These are phyloP conservation scores for Ailurus styani DNA, from an alignment of 2,113 vertebrate genomes.

Conservation along the genomic window DNA sequence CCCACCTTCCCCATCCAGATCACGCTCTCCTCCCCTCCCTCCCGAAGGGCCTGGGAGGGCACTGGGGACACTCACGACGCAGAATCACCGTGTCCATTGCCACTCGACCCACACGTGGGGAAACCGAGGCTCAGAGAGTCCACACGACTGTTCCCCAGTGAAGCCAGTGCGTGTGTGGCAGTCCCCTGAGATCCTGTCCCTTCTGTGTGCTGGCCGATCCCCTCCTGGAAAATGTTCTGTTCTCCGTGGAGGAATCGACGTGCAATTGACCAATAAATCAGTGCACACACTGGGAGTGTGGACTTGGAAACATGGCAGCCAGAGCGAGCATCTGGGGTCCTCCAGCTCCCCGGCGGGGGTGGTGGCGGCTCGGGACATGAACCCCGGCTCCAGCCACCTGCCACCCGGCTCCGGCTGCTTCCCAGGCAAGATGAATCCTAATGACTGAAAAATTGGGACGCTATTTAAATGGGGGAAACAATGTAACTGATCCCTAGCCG, in stretches of 20 bases:
- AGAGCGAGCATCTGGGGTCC: background rate
- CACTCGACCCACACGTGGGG: background rate
- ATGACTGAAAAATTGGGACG: accelerated
- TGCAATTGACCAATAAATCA: accelerated
- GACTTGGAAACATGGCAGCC: background rate
- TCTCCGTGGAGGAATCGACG: accelerated
- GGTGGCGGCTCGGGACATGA: background rate
- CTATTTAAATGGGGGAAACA: background rate
- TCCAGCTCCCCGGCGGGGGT: accelerated
- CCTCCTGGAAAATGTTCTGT: no score
- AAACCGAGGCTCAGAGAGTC: background rate
- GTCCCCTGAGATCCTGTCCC: accelerated
- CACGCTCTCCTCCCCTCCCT: background rate
- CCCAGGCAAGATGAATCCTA: background rate
- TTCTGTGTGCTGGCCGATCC: background rate
- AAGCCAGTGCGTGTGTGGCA: accelerated
- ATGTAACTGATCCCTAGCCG: accelerated
- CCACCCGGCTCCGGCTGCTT: background rate
- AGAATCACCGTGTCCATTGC: background rate
- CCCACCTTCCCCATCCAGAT: background rate
- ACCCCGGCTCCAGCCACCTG: background rate
- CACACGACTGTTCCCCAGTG: accelerated
- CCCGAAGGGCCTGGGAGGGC: background rate
- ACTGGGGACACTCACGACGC: accelerated
- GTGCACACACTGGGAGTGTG: accelerated